A percentile compares a stretch with the other conserved stretches of the same genome.
These are phyloP conservation scores for Nomada goodeniana DNA, from an alignment of 2,888 invertebrate species.

Conservation along the genomic window DNA sequence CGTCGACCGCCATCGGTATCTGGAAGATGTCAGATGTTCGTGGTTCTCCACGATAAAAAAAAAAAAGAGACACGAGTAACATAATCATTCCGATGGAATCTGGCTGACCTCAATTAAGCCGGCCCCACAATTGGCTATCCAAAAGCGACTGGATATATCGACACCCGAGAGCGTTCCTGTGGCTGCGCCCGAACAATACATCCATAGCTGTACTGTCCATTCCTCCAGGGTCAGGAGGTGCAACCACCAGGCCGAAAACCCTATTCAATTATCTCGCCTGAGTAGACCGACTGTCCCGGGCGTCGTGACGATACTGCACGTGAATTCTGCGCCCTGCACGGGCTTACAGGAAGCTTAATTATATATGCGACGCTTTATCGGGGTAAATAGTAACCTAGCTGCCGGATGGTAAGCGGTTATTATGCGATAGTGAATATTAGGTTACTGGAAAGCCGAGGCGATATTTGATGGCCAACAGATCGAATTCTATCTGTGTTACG, in stretches of 20 bases:
- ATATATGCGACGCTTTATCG: constrained; percentile 61
- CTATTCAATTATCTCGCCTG: constrained; percentile 79
- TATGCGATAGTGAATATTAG: constrained; percentile 54
- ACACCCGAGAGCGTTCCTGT: constrained; percentile 77
- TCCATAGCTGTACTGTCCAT: constrained; percentile 65
- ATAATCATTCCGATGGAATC: constrained; percentile 61
- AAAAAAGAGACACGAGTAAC: neutral
- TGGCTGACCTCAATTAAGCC: constrained; percentile 78
- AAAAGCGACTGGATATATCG: constrained; percentile 69
- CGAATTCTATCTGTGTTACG: constrained; percentile 29
- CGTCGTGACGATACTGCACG: constrained; percentile 61
- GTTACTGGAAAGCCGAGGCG: constrained; percentile 42
- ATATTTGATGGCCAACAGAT: constrained; percentile 32
- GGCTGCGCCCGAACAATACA: constrained; percentile 78
- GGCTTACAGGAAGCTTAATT: constrained; percentile 64
- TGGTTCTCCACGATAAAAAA: neutral
- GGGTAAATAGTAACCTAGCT: constrained; percentile 54
- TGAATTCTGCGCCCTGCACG: constrained; percentile 48
- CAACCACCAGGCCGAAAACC: constrained; percentile 74
- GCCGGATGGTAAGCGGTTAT: constrained; percentile 38
- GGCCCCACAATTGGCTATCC: constrained; percentile 74
- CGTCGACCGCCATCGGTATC: neutral
- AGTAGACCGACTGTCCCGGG: constrained; percentile 73
- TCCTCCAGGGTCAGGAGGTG: constrained; percentile 71
- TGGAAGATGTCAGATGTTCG: neutral